These are phyloP conservation scores for Andrena chrysosceles DNA, from an alignment of 2,888 invertebrate genomes.

Conservation along the genomic window DNA sequence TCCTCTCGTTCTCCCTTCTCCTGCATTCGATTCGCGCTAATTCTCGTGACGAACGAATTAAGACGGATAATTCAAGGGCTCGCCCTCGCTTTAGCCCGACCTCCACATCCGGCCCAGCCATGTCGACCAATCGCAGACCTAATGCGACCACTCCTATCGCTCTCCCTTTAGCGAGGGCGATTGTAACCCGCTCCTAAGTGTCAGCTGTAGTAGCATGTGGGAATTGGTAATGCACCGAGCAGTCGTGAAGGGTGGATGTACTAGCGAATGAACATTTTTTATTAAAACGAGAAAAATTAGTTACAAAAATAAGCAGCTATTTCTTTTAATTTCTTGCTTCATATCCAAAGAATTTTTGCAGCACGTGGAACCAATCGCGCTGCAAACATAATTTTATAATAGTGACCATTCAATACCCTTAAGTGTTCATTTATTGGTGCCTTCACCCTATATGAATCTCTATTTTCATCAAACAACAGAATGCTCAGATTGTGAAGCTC, in stretches of 20 bases:
- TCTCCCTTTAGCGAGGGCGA: slow-evolving; percentile 30
- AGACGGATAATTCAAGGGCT: slow-evolving; percentile 69
- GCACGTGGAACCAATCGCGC: too few relatives aligned
- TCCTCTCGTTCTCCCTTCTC: slow-evolving; percentile 21
- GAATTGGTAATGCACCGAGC: not conserved
- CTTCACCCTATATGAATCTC: too few relatives aligned
- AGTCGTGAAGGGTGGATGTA: too few relatives aligned
- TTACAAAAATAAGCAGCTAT: not conserved
- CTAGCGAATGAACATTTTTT: too few relatives aligned
- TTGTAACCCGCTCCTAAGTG: not conserved
- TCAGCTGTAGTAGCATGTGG: not conserved
- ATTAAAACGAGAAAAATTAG: too few relatives aligned
- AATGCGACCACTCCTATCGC: slow-evolving; percentile 53
- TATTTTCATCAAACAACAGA: too few relatives aligned
- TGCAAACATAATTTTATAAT: too few relatives aligned
- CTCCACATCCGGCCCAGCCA: slow-evolving; percentile 65
- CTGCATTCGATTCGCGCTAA: slow-evolving; percentile 61
- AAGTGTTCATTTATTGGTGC: too few relatives aligned
- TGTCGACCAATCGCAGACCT: slow-evolving; percentile 58
- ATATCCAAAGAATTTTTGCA: too few relatives aligned
- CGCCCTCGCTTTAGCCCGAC: slow-evolving; percentile 65
- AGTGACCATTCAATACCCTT: too few relatives aligned
- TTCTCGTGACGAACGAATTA: slow-evolving; percentile 68
- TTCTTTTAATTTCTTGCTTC: not conserved
- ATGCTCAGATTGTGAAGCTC: too few relatives aligned